Percentiles rank a stretch among this genome's conserved stretches.
Evolutionary conservation across 2,113 vertebrate genomes (phyloP).

Genomic region (Etheostoma spectabile): DNA sequence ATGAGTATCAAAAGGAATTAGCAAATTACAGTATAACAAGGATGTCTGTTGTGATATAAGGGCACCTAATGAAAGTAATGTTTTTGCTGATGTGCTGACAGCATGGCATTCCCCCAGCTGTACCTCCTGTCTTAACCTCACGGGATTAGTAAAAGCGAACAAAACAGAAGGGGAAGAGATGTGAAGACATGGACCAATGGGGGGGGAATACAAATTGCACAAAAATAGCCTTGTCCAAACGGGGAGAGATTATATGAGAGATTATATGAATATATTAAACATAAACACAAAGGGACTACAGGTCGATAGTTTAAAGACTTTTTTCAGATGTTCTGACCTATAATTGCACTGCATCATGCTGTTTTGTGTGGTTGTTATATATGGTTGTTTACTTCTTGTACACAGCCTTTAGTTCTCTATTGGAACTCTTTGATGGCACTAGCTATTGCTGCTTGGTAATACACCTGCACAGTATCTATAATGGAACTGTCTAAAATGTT

Average conservation of each 20-base stretch:
- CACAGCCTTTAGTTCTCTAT: background rate
- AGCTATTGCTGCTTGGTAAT: background rate
- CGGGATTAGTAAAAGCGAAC: constrained; percentile 19
- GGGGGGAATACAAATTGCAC: background rate
- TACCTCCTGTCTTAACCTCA: constrained; percentile 17
- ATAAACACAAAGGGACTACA: background rate
- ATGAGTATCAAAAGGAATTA: constrained; percentile 72
- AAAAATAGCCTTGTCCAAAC: constrained; percentile 9
- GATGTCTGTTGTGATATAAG: constrained; percentile 69
- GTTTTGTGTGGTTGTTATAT: background rate
- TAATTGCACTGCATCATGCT: too few species aligned
- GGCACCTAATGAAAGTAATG: constrained; percentile 71
- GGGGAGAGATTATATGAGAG: background rate
- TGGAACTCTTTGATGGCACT: background rate
- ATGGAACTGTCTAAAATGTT: background rate
- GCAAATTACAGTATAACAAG: constrained; percentile 76
- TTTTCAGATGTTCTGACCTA: background rate
- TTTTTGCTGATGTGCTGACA: constrained; percentile 66
- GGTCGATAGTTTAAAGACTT: background rate
- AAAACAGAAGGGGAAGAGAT: constrained; percentile 13
- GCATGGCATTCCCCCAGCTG: constrained; percentile 57
- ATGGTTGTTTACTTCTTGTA: background rate
- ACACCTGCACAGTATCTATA: background rate
- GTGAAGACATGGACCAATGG: constrained; percentile 2
- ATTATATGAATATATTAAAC: background rate